A percentile compares a stretch with the other conserved stretches of the same genome.
These are phyloP conservation scores for Apogon hyalosoma DNA, from an alignment of 2,797 vertebrate genomes.

Conservation along the genomic window DNA sequence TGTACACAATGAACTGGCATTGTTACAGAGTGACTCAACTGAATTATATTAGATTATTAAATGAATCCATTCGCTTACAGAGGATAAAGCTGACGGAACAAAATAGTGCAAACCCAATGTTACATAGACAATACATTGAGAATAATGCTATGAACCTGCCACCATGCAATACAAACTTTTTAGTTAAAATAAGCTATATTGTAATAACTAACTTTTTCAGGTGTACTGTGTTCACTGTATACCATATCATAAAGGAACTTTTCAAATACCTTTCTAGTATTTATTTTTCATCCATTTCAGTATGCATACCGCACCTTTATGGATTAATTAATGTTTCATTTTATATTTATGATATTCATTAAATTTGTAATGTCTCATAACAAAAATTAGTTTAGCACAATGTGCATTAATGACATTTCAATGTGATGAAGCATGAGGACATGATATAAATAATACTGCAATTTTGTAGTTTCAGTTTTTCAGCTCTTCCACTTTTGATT, in stretches of 20 bases:
- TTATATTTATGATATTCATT: no score
- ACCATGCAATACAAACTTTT: neutral
- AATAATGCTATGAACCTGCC: no score
- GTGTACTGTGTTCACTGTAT: no score
- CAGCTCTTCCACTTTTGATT: neutral
- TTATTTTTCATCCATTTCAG: no score
- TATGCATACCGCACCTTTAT: no score
- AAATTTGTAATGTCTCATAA: neutral
- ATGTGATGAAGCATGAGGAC: neutral
- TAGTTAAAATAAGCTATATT: neutral
- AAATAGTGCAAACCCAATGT: no score
- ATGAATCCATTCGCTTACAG: no score
- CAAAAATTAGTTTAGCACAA: neutral
- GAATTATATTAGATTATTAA: slow-evolving; percentile 6
- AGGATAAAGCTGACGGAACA: no score
- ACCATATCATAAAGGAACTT: no score
- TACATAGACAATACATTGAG: no score
- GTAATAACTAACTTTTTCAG: neutral
- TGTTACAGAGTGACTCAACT: slow-evolving; percentile 35
- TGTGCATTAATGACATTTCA: neutral
- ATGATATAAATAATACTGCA: neutral
- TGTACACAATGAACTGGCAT: slow-evolving; percentile 8
- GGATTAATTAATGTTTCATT: no score
- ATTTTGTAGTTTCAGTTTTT: neutral
- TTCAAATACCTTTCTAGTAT: no score